A percentile compares a stretch with the other conserved stretches of the same genome.
phyloP scores from a whole-genome alignment of 2,888 invertebrate species.

The Hypolimnas misippus region DNA sequence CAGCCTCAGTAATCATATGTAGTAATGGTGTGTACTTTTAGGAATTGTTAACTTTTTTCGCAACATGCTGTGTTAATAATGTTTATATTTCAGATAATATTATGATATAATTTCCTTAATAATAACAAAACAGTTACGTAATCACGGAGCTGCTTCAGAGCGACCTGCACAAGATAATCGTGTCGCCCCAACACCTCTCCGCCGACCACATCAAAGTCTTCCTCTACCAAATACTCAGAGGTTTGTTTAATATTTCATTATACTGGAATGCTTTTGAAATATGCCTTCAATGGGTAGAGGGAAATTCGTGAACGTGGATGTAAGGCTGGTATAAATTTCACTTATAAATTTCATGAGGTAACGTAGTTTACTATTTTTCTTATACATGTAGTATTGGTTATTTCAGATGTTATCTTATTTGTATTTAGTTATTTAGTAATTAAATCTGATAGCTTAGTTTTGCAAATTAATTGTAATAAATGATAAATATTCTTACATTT shows the following conservation, averaged over 20 bases:
- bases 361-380: too few relatives aligned
- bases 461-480: too few relatives aligned
- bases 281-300: background rate
- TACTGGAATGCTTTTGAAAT: constrained; percentile 26
- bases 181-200: constrained; percentile 99
- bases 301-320: constrained; percentile 5
- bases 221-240: constrained; percentile 99
- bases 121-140: constrained; percentile 92
- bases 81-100: background rate
- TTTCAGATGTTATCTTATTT: too few relatives aligned
- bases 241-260: constrained; percentile 78
- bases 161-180: constrained; percentile 99
- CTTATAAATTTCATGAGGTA: constrained; percentile 3
- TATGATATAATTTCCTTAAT: constrained; percentile 63
- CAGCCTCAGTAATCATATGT: too few relatives aligned
- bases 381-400: too few relatives aligned
- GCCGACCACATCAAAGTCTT: constrained; percentile 99
- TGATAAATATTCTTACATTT: too few relatives aligned
- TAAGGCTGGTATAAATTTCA: background rate
- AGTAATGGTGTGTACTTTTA: background rate
- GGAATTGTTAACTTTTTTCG: background rate
- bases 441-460: too few relatives aligned
- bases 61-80: background rate
- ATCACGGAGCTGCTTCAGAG: constrained; percentile 99
- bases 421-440: too few relatives aligned